These are phyloP conservation scores for Antennarius striatus DNA, from an alignment of 2,113 vertebrate species.

Conservation along the genomic window DNA sequence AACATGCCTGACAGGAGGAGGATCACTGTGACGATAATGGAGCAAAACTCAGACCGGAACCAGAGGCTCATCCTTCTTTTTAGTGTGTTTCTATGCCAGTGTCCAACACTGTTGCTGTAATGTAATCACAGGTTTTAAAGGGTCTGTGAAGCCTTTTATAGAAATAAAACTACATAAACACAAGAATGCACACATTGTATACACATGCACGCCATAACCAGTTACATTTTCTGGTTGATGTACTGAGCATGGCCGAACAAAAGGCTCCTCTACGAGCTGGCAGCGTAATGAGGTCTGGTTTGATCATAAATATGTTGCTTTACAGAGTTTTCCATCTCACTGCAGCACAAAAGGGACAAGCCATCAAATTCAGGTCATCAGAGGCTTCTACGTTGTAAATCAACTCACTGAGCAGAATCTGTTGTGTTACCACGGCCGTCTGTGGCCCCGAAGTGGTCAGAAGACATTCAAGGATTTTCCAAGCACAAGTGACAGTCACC, in stretches of 20 bases:
- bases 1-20: constrained; percentile 45
- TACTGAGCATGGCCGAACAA: constrained; percentile 79
- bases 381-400: constrained; percentile 70
- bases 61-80: constrained; percentile 37
- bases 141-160: constrained; percentile 67
- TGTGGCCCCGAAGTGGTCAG: constrained; percentile 36
- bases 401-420: constrained; percentile 75
- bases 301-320: constrained; percentile 79
- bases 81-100: constrained; percentile 15
- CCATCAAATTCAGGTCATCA: constrained; percentile 81
- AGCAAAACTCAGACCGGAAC: constrained; percentile 36
- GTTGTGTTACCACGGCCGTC: constrained; percentile 67
- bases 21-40: constrained; percentile 21
- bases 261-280: constrained; percentile 79
- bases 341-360: constrained; percentile 79
- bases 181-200: constrained; percentile 30
- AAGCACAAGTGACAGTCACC: constrained; percentile 25
- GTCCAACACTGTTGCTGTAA: constrained; percentile 43
- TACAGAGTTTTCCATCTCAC: constrained; percentile 77
- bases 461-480: constrained; percentile 29
- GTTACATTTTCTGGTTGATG: constrained; percentile 70
- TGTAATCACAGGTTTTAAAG: constrained; percentile 61
- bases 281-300: constrained; percentile 80
- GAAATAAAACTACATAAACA: constrained; percentile 50
- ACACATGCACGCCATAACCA: constrained; percentile 43